phyloP scores from a whole-genome alignment of 1,140 invertebrate genomes.

The Homalodisca vitripennis region DNA sequence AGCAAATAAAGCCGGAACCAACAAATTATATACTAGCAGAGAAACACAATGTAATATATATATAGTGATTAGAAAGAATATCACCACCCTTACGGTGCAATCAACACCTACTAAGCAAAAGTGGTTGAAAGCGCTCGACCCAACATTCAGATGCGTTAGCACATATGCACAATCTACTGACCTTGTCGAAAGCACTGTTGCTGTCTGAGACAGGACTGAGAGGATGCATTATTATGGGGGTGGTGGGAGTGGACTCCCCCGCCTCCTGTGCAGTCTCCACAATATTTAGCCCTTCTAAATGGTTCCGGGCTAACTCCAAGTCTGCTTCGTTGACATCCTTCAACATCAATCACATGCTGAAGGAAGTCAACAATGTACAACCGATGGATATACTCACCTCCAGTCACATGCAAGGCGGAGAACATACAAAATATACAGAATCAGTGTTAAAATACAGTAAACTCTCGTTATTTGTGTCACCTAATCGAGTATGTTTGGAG shows the following conservation, averaged over 20 bases:
- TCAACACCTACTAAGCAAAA: too few species aligned
- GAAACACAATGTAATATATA: too few species aligned
- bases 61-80: too few species aligned
- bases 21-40: too few species aligned
- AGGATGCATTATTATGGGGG: slow-evolving; percentile 41
- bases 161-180: slow-evolving; percentile 6
- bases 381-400: background rate
- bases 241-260: slow-evolving; percentile 32
- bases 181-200: slow-evolving; percentile 27
- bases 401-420: background rate
- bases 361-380: background rate
- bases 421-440: background rate
- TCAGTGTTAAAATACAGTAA: background rate
- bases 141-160: too few species aligned
- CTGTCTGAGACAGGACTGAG: slow-evolving; percentile 43
- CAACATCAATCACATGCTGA: slow-evolving; percentile 46
- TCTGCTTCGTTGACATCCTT: slow-evolving; percentile 44
- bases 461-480: background rate
- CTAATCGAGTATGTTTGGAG: background rate
- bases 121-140: too few species aligned
- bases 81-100: too few species aligned
- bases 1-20: too few species aligned
- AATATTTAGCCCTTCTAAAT: background rate
- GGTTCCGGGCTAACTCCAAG: background rate
- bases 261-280: slow-evolving; percentile 45